Evolutionary conservation across 1,140 invertebrate genomes (phyloP).

Genomic region (Babylonia areolata): DNA sequence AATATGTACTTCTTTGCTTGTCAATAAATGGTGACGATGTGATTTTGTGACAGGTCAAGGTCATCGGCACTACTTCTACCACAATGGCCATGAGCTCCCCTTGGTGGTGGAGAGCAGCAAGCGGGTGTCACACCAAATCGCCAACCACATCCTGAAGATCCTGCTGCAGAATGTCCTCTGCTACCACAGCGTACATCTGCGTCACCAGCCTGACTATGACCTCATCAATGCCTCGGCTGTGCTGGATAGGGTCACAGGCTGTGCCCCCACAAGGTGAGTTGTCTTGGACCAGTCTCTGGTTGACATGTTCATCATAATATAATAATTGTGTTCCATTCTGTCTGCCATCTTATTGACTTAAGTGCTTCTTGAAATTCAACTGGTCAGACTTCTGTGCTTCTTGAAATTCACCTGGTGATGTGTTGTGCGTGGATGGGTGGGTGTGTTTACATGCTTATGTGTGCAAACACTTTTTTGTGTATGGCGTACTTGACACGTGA

Average conservation of each 20-base stretch:
- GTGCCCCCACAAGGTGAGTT: constrained; percentile 42
- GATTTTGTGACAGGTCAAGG: constrained; percentile 23
- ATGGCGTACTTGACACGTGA: too few species aligned
- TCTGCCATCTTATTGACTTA: too few species aligned
- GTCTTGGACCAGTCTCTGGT: too few species aligned
- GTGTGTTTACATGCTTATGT: too few species aligned
- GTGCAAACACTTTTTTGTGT: too few species aligned
- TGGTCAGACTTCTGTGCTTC: too few species aligned
- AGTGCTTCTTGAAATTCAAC: too few species aligned
- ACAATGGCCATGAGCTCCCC: constrained; percentile 61
- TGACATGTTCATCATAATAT: too few species aligned
- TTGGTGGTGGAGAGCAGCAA: constrained; percentile 71
- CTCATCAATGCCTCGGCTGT: constrained; percentile 74
- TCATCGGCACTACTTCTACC: constrained; percentile 61
- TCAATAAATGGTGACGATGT: not conserved
- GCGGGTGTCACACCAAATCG: constrained; percentile 80
- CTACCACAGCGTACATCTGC: constrained; percentile 79
- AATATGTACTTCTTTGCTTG: not conserved
- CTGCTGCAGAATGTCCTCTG: constrained; percentile 82
- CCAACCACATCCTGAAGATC: constrained; percentile 81
- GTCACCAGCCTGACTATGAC: constrained; percentile 73
- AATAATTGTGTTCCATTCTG: too few species aligned
- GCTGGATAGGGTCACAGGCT: constrained; percentile 70
- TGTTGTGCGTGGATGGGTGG: too few species aligned
- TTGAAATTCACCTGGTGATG: too few species aligned